Base-by-base conservation (phyloP, 2,113 vertebrate genomes). In the Epinephelus fuscoguttatus region DNA sequence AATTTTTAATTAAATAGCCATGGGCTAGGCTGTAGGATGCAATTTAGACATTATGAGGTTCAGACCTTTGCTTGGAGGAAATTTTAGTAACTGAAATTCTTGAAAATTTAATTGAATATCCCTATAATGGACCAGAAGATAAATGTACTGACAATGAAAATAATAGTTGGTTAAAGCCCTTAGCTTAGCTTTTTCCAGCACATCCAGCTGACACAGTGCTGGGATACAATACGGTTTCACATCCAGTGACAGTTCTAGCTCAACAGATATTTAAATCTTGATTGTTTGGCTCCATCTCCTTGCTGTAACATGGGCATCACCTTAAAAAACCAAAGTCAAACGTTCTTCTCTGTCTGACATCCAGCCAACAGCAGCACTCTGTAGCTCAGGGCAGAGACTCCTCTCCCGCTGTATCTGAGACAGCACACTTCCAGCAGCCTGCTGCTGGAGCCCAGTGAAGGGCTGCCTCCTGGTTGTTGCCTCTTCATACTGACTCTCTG, bases 401-500 rank as follows among this genome's bases (percentile, higher is more conserved):
- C 21, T 81, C 62, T 86, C 18, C 4, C 53, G 9, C 66, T 76
- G 75, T 55, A 27, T 27, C n/a, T 18, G 1, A 59, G 72, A 66
- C 64, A 14, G 68, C 72, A 49, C 23, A 25, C 37, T 47, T n/a
- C 14, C 6, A 71, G 73, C 76, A 55, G 53, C 59, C 19, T 60
- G 77, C 55, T 74, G 67, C 12, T 37, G 25, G 71, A 82, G 42
- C 42, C 42, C 62, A 69, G 52, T 70, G 62, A 78, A 64, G 71
- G 59, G 66, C 82, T 80, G 63, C 80, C 74, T 84, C 73, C 63
- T 47, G 56, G 75, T 79, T 61, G 74, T 80, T 86, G 67, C 78
- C 85, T 89, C 61, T 80, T 82, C 84, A 82, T 71, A 78, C 73
- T 12, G 49, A 66, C 75, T 67, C 60, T 63, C 40, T 80, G 63